phyloP scores from a whole-genome alignment of 2,113 vertebrate genomes.

The Agapornis roseicollis region DNA sequence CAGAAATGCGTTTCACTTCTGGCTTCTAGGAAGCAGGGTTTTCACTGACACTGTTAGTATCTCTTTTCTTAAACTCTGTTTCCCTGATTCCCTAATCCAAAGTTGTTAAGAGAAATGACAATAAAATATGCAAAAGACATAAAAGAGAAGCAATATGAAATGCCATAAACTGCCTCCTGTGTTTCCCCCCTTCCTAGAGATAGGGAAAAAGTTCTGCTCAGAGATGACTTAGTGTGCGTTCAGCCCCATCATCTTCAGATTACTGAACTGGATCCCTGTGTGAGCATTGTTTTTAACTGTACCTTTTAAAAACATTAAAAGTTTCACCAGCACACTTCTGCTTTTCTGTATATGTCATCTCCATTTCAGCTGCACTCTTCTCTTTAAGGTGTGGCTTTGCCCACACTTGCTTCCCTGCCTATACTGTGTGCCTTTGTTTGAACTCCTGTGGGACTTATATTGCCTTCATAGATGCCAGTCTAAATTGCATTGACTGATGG shows the following conservation, averaged over 20 bases:
- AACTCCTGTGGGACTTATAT: neutral
- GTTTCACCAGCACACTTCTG: neutral
- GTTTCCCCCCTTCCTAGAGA: neutral
- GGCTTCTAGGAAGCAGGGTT: neutral
- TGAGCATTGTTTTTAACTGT: neutral
- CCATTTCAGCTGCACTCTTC: neutral
- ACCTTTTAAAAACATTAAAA: neutral
- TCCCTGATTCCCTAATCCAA: neutral
- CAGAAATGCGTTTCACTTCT: neutral
- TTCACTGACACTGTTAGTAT: neutral
- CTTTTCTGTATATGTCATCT: neutral
- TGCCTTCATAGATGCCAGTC: neutral
- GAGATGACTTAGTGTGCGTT: accelerated
- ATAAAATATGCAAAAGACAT: neutral
- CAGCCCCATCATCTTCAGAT: neutral
- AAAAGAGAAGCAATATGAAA: neutral
- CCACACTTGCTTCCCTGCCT: neutral
- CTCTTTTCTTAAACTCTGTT: neutral
- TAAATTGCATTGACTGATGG: slow-evolving; percentile 44
- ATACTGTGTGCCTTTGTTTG: neutral
- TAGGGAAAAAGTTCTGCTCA: neutral
- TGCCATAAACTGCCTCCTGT: accelerated
- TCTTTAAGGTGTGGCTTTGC: neutral
- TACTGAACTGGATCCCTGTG: neutral
- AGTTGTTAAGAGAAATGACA: neutral